Base-by-base conservation (phyloP, 1,140 invertebrate genomes). In the Zeugodacus cucurbitae region DNA sequence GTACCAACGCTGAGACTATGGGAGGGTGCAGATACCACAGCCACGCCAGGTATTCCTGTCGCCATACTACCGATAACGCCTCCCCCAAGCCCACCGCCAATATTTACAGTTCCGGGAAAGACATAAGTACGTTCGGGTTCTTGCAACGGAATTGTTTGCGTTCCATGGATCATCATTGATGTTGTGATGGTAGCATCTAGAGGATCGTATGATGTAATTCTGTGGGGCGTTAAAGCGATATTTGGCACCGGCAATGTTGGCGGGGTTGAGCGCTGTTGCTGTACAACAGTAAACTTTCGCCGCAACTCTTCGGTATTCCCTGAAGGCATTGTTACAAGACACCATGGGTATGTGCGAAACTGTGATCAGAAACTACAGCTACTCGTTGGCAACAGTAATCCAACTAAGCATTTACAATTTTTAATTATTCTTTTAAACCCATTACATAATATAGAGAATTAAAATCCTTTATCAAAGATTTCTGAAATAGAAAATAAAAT, bases 121-220 rank as follows among this genome's bases (percentile, higher is more conserved):
- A 95, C 91, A 89, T 95, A 95, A 6, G 95, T 95, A 87, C 95
- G 94, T 90, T 95, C 95, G 87, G 95, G 95, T 88, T 94, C 95
- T 17, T 88, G 88, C 11, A 88, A 26, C 20, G 48, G 57, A 54
- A 87, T 32, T 29, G 54, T 17, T 86, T 48, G 57, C 20, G 58
- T 57, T 64, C 74, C 41, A 87, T 67, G 82, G 29, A 48, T n/a
- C 62, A 64, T 64, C 62, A 29, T 64, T 70, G 88, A 64, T 59
- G 57, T 54, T 6, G 37, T 88, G 26, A 22, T 70, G 37, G 59
- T 82, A 87, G 78, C 86, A 64, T 86, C 41, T 85, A 88, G 34
- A 32, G 87, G 82, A 78, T 82, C 59, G 78, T 70, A 86, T 22
- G 82, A 44, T 26, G 89, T 67, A 59, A 86, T 32, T 34, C 29